These are phyloP conservation scores for Drosophila buzzatii DNA, from an alignment of 2,888 invertebrate genomes.

Conservation along the genomic window DNA sequence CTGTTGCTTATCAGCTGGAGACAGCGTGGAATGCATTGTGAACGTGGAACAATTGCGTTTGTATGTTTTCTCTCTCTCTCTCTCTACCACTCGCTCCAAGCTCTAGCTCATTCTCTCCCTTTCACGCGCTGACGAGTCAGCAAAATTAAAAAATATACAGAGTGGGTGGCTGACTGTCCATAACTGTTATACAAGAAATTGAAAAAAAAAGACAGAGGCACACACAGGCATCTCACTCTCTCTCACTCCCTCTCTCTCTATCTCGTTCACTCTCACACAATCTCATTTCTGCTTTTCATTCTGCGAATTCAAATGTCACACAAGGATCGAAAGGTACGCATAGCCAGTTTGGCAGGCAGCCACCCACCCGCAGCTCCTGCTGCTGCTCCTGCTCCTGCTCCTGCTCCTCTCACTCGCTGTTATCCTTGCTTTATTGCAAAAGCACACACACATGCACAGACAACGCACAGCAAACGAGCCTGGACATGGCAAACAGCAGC, in stretches of 20 bases:
- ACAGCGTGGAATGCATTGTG: constrained; percentile 76
- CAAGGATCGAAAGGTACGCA: constrained; percentile 79
- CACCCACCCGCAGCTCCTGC: neutral
- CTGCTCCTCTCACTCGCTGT: neutral
- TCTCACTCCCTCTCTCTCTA: neutral
- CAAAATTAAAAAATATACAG: constrained; percentile 77
- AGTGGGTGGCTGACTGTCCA: neutral
- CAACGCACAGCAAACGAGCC: constrained; percentile 25
- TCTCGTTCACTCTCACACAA: neutral
- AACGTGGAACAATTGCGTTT: constrained; percentile 76
- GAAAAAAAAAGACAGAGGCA: constrained; percentile 8
- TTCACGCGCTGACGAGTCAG: constrained; percentile 67
- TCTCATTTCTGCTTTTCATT: constrained; percentile 42
- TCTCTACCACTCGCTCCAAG: too few relatives aligned
- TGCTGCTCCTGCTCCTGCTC: neutral
- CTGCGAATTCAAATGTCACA: constrained; percentile 79
- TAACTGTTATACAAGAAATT: constrained; percentile 69
- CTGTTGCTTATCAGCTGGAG: constrained; percentile 78
- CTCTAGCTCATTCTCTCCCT: neutral
- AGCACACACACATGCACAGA: constrained; percentile 51
- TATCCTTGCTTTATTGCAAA: constrained; percentile 68
- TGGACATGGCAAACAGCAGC: constrained; percentile 65
- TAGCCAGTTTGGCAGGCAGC: constrained; percentile 58
- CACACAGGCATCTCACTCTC: neutral
- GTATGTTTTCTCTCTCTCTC: constrained; percentile 66